Base-by-base conservation (phyloP, 1,140 invertebrate species). In the Solenopsis invicta region DNA sequence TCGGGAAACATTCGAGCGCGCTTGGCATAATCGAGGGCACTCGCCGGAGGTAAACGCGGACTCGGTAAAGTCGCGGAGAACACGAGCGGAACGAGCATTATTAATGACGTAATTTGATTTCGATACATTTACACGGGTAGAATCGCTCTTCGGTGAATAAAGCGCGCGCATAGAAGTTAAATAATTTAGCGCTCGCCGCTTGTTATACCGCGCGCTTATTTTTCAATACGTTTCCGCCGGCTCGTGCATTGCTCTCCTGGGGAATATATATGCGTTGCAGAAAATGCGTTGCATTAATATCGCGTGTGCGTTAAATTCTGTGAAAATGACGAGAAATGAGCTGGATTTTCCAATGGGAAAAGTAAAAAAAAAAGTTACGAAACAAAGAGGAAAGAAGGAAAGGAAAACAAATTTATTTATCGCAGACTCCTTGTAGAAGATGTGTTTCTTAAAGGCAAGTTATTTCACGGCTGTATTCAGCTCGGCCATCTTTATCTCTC, bases 371-470 rank as follows among this genome's bases (percentile, higher is more conserved):
- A 45, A 69, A 50, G 18, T 18, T 71, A 45, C 41, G 69, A 37
- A 8, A 56, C 59, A 16, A 41, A 50, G 52, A 16, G 54, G 61
- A 54, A 8, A 62, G 24, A 61, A 29, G 45, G 21, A 64, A 48
- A 41, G 37, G 18, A 29, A 64, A 74, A 69, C 64, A 77, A 88
- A 87, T 88, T 88, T 85, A 80, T 86, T 78, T 69, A 80, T n/a
- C 41, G 52, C 37, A 29, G 21, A 34, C 54, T 16, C 64, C 67
- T 86, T 61, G 62, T 24, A 34, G 12, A n/a, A 24, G 0, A 5
- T 41, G 12, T 16, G 54, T 84, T 84, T 74, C 41, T 74, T 24
- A 16, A 13, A 54, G 52, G 50, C 37, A 10, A 80, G 75, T 67
- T 80, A 86, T 86, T 86, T 86, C 50, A 5, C 52, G 76, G 69